A percentile compares a stretch with the other conserved stretches of the same genome.
Conservation (phyloP, 2,113 vertebrate species). For the Pelecanoides urinatrix region DNA sequence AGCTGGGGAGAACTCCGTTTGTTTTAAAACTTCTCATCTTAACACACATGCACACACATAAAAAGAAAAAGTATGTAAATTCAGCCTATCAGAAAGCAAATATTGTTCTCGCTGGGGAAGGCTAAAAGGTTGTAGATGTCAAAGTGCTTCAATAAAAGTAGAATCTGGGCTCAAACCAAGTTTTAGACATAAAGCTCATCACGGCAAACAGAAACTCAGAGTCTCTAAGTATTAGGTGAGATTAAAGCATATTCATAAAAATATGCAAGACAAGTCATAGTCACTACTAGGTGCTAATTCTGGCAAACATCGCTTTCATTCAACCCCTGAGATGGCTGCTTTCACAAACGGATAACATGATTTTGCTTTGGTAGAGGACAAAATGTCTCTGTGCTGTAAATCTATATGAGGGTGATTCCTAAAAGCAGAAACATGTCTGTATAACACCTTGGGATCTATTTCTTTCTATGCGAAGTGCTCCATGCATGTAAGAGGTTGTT, state of each 20-base stretch:
- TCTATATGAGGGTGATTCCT: not conserved
- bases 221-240: not conserved
- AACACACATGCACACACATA: not conserved
- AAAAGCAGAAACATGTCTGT: conserved; percentile 9
- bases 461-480: not conserved
- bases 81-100: conserved; percentile 80
- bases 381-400: not conserved
- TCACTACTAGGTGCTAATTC: not conserved
- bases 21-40: conserved; percentile 74
- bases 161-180: not conserved
- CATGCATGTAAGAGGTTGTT: not conserved
- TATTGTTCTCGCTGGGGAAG: conserved; percentile 59
- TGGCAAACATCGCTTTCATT: not conserved
- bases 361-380: not conserved
- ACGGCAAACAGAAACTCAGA: not conserved
- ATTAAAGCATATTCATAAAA: conserved; percentile 16
- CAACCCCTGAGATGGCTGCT: not conserved
- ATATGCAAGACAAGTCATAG: not conserved
- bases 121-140: conserved; percentile 63
- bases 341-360: not conserved
- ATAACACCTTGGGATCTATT: not conserved
- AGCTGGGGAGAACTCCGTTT: conserved; percentile 73
- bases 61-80: conserved; percentile 69
- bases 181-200: not conserved
- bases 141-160: not conserved